A percentile compares a stretch with the other conserved stretches of the same genome.
Conservation (phyloP, 2,888 invertebrate species). For the Phasia obesa region DNA sequence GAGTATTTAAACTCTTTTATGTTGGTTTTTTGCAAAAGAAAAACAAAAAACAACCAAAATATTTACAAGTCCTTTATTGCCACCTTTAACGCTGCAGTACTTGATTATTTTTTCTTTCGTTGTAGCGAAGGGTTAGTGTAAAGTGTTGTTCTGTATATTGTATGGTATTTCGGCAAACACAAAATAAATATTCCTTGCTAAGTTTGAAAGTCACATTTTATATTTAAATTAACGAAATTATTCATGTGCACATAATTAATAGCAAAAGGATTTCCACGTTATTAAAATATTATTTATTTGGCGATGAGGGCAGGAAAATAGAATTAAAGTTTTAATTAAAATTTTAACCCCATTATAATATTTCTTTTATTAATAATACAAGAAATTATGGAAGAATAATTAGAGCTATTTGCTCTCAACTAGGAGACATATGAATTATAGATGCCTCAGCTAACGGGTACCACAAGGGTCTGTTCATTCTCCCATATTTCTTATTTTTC, state of each 20-base stretch:
- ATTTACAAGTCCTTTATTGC: slow-evolving; percentile 63
- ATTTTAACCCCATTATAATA: neutral
- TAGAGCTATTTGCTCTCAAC: no score
- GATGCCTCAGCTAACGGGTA: no score
- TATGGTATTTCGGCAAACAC: neutral
- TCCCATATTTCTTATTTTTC: no score
- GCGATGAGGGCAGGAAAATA: neutral
- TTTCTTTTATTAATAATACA: no score
- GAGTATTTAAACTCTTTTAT: slow-evolving; percentile 52
- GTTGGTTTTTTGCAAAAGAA: slow-evolving; percentile 44
- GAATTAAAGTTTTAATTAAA: slow-evolving; percentile 34
- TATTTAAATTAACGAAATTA: slow-evolving; percentile 72
- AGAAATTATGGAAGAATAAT: no score
- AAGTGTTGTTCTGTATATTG: neutral
- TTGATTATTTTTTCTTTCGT: neutral
- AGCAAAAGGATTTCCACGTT: slow-evolving; percentile 73
- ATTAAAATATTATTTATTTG: slow-evolving; percentile 64
- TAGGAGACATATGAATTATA: no score
- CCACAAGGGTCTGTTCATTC: no score
- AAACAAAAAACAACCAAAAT: slow-evolving; percentile 19
- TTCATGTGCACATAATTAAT: slow-evolving; percentile 75
- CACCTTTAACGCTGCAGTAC: slow-evolving; percentile 52
- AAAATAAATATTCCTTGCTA: slow-evolving; percentile 18
- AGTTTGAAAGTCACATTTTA: slow-evolving; percentile 35
- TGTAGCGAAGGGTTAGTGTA: neutral